These are phyloP conservation scores for Aviceda subcristata DNA, from an alignment of 2,113 vertebrate species.

Conservation along the genomic window DNA sequence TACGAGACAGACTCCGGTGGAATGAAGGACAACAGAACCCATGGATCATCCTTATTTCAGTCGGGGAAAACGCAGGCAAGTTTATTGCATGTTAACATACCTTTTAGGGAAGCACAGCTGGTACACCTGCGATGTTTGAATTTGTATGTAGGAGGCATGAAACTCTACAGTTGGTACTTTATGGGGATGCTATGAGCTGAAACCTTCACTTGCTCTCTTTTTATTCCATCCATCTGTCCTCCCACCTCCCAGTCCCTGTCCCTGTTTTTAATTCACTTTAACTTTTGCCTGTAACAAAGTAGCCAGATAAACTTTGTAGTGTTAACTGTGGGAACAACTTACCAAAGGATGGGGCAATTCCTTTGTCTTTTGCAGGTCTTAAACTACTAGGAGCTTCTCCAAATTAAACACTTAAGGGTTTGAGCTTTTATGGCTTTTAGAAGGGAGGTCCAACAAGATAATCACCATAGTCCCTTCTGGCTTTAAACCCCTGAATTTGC, in stretches of 20 bases:
- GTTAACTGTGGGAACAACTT: not conserved
- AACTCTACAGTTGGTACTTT: not conserved
- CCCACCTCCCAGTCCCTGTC: no score
- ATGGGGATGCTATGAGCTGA: not conserved
- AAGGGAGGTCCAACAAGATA: not conserved
- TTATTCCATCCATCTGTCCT: no score
- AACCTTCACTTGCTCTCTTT: rapidly evolving
- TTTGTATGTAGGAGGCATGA: not conserved
- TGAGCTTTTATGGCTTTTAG: not conserved
- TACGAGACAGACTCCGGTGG: conserved; percentile 99
- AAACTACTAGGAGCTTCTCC: not conserved
- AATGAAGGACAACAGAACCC: conserved; percentile 98
- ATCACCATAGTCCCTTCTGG: not conserved
- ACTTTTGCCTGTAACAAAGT: not conserved
- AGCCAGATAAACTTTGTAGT: rapidly evolving
- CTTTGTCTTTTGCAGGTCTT: not conserved
- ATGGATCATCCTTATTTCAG: conserved; percentile 74
- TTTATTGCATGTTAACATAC: rapidly evolving
- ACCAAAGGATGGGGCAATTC: not conserved
- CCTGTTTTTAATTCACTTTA: rapidly evolving
- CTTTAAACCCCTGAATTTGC: not conserved
- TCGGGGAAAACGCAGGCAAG: not conserved
- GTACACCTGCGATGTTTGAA: rapidly evolving
- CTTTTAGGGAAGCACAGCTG: not conserved
- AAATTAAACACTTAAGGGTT: not conserved